Base-by-base conservation (phyloP, 2,113 vertebrate genomes). In the Pipra filicauda region DNA sequence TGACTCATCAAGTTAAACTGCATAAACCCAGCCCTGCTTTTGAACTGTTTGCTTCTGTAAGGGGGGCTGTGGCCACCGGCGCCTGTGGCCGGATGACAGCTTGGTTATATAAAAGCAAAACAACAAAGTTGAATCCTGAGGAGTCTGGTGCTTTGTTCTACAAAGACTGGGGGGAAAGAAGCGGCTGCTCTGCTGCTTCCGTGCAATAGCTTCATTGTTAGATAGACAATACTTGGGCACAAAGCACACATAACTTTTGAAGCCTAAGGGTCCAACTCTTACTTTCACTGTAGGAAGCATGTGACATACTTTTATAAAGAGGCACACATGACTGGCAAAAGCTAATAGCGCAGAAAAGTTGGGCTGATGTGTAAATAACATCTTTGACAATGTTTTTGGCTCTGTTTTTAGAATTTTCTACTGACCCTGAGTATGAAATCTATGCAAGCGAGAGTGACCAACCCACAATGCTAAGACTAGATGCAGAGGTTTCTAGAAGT, bases 91-190 rank as follows among this genome's bases (percentile, higher is more conserved):
- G 73, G 85, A 95, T 93, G 66, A 81, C 72, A 90, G 41, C 65
- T 94, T 11, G 16, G 1, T 96, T 95, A 94, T 61, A 94, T 83
- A 95, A 91, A 59, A 74, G 80, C 74, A 74, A 44, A 95, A 88
- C 84, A 93, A 92, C 88, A 88, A 95, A 92, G 77, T 12, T 94
- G 92, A 58, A 82, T 96, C 88, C 85, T 80, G 52, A 95, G 88
- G 76, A 96, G 85, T 52, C 64, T 94, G 20, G 24, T 74, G 81
- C 93, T 97, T 96, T 96, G 91, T 91, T 95, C 90, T 89, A 91
- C 78, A 96, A 96, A 94, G 83, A 55, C 96, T 78, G 15, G 28
- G 64, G 90, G 59, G 71, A 88, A 59, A 93, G 77, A 92, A 87
- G 75, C 16, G 0, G 31, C 85, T 88, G 75, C 57, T 94, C 73